These are phyloP conservation scores for Pyxicephalus adspersus DNA, from an alignment of 2,113 vertebrate genomes.

Conservation along the genomic window DNA sequence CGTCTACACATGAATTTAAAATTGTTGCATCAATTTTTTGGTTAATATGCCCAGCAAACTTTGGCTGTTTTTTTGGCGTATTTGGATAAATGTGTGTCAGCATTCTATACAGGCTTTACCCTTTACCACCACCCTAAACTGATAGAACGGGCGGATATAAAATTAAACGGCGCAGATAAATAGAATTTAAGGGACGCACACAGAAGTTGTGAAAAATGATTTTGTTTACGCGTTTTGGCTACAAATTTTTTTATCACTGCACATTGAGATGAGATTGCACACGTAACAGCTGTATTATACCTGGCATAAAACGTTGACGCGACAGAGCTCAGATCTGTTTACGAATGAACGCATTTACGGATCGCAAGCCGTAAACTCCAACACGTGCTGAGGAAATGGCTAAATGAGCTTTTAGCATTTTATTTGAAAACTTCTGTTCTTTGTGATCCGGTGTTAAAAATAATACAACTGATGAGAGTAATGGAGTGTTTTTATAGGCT, in stretches of 20 bases:
- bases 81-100: not conserved
- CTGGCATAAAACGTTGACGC: slow-evolving; percentile 32
- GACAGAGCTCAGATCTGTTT: slow-evolving; percentile 12
- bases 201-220: slow-evolving; percentile 37
- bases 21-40: not conserved
- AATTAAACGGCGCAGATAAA: slow-evolving; percentile 47
- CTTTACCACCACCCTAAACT: not conserved
- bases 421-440: slow-evolving; percentile 4
- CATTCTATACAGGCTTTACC: not conserved
- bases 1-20: not conserved
- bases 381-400: not conserved
- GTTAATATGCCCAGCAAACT: not conserved
- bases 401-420: slow-evolving; percentile 37
- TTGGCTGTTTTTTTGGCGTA: not conserved
- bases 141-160: slow-evolving; percentile 32
- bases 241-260: slow-evolving; percentile 31
- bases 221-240: slow-evolving; percentile 46
- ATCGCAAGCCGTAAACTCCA: slow-evolving; percentile 4
- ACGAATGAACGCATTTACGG: slow-evolving; percentile 17
- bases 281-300: slow-evolving; percentile 48
- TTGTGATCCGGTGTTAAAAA: not conserved
- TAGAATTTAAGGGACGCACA: slow-evolving; percentile 47
- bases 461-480: not conserved
- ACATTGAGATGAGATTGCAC: slow-evolving; percentile 39
- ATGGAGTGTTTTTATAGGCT: not conserved